Evolutionary conservation across 2,888 invertebrate genomes (phyloP), one percentile per base, ranked within the genome.

Genomic region (Meloe dianella): DNA sequence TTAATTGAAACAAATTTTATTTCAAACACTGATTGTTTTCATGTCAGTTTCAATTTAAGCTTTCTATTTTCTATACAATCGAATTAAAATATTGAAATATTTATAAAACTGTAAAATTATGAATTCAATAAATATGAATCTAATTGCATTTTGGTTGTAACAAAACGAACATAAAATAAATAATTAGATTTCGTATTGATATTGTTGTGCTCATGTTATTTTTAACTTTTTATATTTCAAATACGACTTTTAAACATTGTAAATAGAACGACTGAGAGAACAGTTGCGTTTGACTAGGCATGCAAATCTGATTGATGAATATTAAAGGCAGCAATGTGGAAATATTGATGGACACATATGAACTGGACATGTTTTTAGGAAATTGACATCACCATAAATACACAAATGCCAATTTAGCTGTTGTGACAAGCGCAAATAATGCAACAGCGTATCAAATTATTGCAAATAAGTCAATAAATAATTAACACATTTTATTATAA

Each of bases 271-370:
- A 10, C 1, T 2, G 20, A 47, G 20, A 20, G 20, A 20, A 20
- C 47, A 47, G 20, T 47, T 20, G 8, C 12, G 24, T 12, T 24
- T 54, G 24, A 54, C 54, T 24, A 20, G 3, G 14, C 54, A 54
- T 24, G 51, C 5, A 54, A 54, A 54, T 20, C 24, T 10, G 54
- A 54, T 54, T 54, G 24, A 54, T 54, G 22, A 22, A 54, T 54
- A 54, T 54, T 54, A 24, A 24, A 54, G 12, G 8, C 20, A 14
- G 12, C 22, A 9, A 5, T 20, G 54, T 54, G 24, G 54, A 54
- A 24, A 54, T 20, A 20, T 12, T 9, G 47, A 47, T 20, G 47
- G 47, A 47, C 20, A 10, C 2, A 20, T 20, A 47, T 20, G 20
- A 8, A 20, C 12, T 20, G 8, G 8, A 47, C 47, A 2, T 47